A percentile compares a stretch with the other conserved stretches of the same genome.
Conservation (phyloP, 2,888 invertebrate genomes). For the Plagodis pulveraria region DNA sequence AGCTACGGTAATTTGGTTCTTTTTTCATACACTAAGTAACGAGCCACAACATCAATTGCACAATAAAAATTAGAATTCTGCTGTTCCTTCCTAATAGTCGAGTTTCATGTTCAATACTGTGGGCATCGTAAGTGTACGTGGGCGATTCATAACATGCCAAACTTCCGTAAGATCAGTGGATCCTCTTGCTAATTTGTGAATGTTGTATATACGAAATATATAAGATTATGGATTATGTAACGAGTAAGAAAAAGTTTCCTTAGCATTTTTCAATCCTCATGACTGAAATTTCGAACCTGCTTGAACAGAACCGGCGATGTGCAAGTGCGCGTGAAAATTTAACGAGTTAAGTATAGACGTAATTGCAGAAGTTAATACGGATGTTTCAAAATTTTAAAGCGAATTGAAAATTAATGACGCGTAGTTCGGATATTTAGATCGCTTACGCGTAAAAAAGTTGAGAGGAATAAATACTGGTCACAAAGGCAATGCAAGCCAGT, state of each 20-base stretch:
- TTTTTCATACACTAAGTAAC: slow-evolving; percentile 21
- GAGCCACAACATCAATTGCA: slow-evolving; percentile 31
- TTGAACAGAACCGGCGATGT: slow-evolving; percentile 54
- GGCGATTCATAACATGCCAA: slow-evolving; percentile 18
- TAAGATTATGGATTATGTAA: too few relatives aligned
- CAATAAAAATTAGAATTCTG: slow-evolving; percentile 20
- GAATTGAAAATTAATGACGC: slow-evolving; percentile 17
- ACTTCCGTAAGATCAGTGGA: slow-evolving; percentile 13
- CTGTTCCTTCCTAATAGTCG: slow-evolving; percentile 12
- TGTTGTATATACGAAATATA: slow-evolving; percentile 9
- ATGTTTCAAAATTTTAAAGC: slow-evolving; percentile 20
- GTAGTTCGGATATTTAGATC: slow-evolving; percentile 3
- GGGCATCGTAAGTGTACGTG: slow-evolving; percentile 17
- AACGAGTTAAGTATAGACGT: slow-evolving; percentile 53
- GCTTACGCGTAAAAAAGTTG: slow-evolving; percentile 3
- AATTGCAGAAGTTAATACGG: slow-evolving; percentile 30
- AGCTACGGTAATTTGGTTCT: slow-evolving; percentile 16
- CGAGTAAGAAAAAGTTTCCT: background rate
- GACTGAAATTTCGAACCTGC: slow-evolving; percentile 28
- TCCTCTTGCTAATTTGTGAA: slow-evolving; percentile 15
- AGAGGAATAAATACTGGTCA: slow-evolving; percentile 11
- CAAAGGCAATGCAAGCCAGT: slow-evolving; percentile 55
- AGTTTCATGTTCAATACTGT: slow-evolving; percentile 2
- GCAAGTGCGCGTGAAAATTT: slow-evolving; percentile 64
- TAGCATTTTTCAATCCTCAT: slow-evolving; percentile 1